Conservation (phyloP, 2,797 vertebrate species). For the Rhincodon typus region DNA sequence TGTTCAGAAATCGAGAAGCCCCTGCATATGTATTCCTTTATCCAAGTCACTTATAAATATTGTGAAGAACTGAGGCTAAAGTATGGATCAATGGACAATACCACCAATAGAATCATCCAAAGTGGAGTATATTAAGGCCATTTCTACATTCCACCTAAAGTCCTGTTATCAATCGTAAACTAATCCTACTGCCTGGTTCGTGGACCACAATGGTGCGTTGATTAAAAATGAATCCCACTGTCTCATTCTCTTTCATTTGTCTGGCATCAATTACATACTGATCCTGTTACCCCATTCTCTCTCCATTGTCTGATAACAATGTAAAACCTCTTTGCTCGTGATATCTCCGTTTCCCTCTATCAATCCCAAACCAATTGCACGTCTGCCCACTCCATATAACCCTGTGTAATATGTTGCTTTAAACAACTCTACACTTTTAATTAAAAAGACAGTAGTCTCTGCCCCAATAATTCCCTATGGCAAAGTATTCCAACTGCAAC, state of each 20-base stretch:
- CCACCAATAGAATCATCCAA: too few relatives aligned
- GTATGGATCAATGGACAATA: too few relatives aligned
- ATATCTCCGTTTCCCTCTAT: not conserved
- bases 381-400: not conserved
- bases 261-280: not conserved
- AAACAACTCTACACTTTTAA: not conserved
- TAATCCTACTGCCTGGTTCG: not conserved
- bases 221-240: not conserved
- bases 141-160: too few relatives aligned
- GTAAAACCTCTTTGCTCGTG: not conserved
- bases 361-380: not conserved
- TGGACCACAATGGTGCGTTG: not conserved
- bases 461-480: not conserved
- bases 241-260: too few relatives aligned
- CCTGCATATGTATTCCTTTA: too few relatives aligned
- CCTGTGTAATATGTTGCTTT: not conserved
- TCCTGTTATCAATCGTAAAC: not conserved
- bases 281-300: not conserved
- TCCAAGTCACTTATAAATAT: too few relatives aligned
- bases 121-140: too few relatives aligned
- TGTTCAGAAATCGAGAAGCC: too few relatives aligned
- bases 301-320: not conserved
- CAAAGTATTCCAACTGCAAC: constrained; percentile 4
- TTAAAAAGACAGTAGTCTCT: not conserved
- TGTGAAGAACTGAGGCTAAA: too few relatives aligned